Base-by-base conservation (phyloP, 2,888 invertebrate species). In the Lycaena phlaeas region DNA sequence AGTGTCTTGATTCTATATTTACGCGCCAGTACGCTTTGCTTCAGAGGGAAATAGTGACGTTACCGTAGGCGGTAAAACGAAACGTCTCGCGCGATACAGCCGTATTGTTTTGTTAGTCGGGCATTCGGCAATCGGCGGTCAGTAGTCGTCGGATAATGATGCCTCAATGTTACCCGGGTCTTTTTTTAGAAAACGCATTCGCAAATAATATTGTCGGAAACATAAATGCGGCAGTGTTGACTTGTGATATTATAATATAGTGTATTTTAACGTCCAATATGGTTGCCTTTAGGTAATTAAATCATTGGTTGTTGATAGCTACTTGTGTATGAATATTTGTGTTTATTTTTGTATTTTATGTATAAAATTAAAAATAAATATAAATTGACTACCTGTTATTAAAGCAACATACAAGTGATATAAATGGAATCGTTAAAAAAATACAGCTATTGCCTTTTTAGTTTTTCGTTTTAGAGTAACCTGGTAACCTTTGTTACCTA, bases 1-100 rank as follows among this genome's bases (percentile, higher is more conserved):
- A 64, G 66, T 63, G 68, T 59, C 59, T 65, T 59, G 69, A 69
- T 69, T 79, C 81, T 82, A 82, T 77, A 81, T 79, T 78, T 81
- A 81, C 72, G 61, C 75, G 65, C 63, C 64, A 61, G 71, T 75
- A 66, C 66, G 72, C 69, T 15, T 68, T 68, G 53, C 66, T 59
- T 69, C 64, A 64, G 68, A 71, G 71, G 71, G 75, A 73, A 79
- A 68, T 61, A 64, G 67, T 72, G 78, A 76, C 74, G 76, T 69
- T 57, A 61, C 43, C 49, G 62, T 57, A 59, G 54, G 53, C 49
- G 43, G 44, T 44, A 49, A 49, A 47, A 45, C 53, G 45, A 48
- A 45, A 46, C 43, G 44, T 41, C 27, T 36, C 45, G 49, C 37
- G 50, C 43, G 50, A 5, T 22, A 18, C 18, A 4, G 54, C 52